Evolutionary conservation across 2,888 invertebrate species (phyloP).

Genomic region (Pterostichus madidus): DNA sequence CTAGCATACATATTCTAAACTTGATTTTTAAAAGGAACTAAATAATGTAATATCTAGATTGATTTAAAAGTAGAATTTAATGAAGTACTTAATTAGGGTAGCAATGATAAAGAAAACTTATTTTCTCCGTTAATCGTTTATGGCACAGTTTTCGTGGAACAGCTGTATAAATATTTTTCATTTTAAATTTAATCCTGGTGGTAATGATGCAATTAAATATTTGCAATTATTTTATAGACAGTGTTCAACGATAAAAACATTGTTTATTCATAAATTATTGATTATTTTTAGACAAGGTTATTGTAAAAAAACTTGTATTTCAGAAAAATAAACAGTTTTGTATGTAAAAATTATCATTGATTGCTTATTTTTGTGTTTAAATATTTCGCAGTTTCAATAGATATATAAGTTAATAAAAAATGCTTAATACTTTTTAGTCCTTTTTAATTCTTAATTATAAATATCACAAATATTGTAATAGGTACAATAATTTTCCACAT

Average conservation of each 20-base stretch:
- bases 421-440: background rate
- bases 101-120: too few species aligned
- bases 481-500: background rate
- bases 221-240: background rate
- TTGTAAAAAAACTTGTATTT: conserved; percentile 6
- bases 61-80: too few species aligned
- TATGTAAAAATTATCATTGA: background rate
- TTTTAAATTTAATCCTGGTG: too few species aligned
- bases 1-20: too few species aligned
- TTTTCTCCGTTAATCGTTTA: too few species aligned
- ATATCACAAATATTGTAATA: background rate
- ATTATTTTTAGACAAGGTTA: conserved; percentile 12
- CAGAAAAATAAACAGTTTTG: conserved; percentile 7
- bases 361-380: background rate
- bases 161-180: too few species aligned
- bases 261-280: conserved; percentile 12
- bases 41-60: too few species aligned
- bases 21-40: too few species aligned
- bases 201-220: conserved; percentile 11
- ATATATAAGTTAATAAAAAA: background rate
- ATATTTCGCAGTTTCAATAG: background rate
- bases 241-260: conserved; percentile 8
- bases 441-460: background rate
- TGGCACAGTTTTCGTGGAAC: too few species aligned
- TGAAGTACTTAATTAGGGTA: too few species aligned